Conservation (phyloP, 2,113 vertebrate genomes). For the Thalassoma bifasciatum region DNA sequence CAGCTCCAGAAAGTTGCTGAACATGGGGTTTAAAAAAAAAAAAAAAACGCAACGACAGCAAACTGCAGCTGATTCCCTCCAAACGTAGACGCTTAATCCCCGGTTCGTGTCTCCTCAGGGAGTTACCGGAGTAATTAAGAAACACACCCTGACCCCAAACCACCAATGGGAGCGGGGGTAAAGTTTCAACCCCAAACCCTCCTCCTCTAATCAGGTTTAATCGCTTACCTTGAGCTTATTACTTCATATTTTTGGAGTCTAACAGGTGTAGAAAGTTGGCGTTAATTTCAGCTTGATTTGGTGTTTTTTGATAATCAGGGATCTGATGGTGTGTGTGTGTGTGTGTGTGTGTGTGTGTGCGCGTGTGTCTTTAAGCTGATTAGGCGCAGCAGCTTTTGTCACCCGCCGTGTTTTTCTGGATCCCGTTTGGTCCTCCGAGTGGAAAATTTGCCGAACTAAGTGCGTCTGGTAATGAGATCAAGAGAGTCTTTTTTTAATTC, state of each 20-base stretch:
- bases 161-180: conserved; percentile 15
- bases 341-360: conserved; percentile 1
- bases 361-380: conserved; percentile 67
- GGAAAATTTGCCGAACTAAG: conserved; percentile 72
- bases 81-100: neutral
- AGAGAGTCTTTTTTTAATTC: conserved; percentile 57
- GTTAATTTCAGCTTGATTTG: conserved; percentile 49
- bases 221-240: too few relatives aligned
- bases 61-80: conserved; percentile 45
- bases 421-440: conserved; percentile 64
- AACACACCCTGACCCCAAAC: conserved; percentile 20
- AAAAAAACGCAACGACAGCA: conserved; percentile 45
- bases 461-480: conserved; percentile 75
- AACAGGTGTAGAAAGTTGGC: conserved; percentile 1
- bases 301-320: conserved; percentile 52
- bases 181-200: conserved; percentile 6
- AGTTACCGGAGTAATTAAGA: conserved; percentile 34
- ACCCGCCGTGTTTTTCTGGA: conserved; percentile 66
- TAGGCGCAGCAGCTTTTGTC: conserved; percentile 71
- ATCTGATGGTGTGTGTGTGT: conserved; percentile 3
- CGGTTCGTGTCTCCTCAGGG: conserved; percentile 36
- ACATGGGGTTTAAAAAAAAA: conserved; percentile 40
- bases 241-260: too few relatives aligned
- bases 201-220: conserved; percentile 11
- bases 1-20: conserved; percentile 27